Base-by-base conservation (phyloP, 2,888 invertebrate genomes). In the Ferdinandea cuprea region DNA sequence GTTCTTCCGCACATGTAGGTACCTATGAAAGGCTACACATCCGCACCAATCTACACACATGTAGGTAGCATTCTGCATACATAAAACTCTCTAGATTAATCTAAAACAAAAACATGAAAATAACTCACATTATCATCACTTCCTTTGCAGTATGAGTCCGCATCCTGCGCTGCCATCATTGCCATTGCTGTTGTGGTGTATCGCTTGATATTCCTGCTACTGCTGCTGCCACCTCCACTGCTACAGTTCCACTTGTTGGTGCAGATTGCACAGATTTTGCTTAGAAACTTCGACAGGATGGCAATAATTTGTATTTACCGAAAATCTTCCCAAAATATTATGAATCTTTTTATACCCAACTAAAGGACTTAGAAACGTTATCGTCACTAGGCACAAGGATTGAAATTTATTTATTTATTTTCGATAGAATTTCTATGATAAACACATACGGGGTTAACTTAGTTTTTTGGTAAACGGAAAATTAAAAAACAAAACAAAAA, bases 231-330 rank as follows among this genome's bases (percentile, higher is more conserved):
- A 35, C 58, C 56, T 42, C 66, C 44, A 17, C 48, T 46, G 61
- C 56, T 65, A 17, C 50, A 30, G 54, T 66, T 84, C 73, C 83
- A 84, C 83, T 84, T 84, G 78, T 78, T 73, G 74, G 84, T 84
- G 84, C 84, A 84, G 48, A 84, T 79, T 59, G 84, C 84, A 84
- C 84, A 74, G 69, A 79, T 74, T 74, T 84, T 84, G 19, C 79
- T 84, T 54, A 84, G 40, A 79, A 84, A 79, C 79, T 65, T 84
- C 84, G 84, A 79, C 84, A 84, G 84, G 73, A 69, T 84, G 73
- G 65, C 79, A 59, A 54, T 46, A 58, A 44, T 61, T 68, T 54
- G 11, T 42, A 15, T 61, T 66, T 19, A 19, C 35, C 35, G 9
- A 59, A 19, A 50, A 37, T 59, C n/a, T 66, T 42, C n/a, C 42